phyloP scores from a whole-genome alignment of 2,113 vertebrate species.

The Callospermophilus lateralis region DNA sequence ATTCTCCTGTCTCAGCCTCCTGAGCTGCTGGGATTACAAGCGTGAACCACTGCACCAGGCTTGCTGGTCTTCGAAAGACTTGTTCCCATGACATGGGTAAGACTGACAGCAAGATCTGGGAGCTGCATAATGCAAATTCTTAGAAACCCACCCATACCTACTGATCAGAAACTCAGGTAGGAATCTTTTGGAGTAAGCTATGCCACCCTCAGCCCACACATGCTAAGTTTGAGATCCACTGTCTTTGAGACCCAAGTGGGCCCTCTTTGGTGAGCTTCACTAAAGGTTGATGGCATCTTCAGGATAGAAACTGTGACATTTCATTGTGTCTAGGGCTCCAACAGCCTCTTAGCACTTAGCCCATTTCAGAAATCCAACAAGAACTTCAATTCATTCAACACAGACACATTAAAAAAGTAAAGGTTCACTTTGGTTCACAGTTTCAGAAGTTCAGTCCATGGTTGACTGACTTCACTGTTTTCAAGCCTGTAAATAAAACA shows the following conservation, averaged over 20 bases:
- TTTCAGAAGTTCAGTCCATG: not conserved
- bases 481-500: not conserved
- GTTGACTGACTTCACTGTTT: not conserved
- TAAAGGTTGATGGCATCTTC: not conserved
- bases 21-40: no score
- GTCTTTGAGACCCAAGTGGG: not conserved
- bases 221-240: not conserved
- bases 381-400: not conserved
- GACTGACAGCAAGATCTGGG: not conserved
- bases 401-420: not conserved
- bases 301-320: not conserved
- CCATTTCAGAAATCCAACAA: not conserved
- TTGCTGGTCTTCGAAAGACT: not conserved
- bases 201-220: not conserved
- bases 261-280: not conserved
- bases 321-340: not conserved
- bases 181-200: not conserved
- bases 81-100: not conserved
- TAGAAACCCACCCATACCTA: not conserved
- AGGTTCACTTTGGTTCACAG: not conserved
- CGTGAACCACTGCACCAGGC: no score
- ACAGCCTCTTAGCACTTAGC: not conserved
- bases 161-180: not conserved
- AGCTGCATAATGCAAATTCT: not conserved
- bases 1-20: no score